Base-by-base conservation (phyloP, 1,140 invertebrate genomes). In the Coelopa frigida region DNA sequence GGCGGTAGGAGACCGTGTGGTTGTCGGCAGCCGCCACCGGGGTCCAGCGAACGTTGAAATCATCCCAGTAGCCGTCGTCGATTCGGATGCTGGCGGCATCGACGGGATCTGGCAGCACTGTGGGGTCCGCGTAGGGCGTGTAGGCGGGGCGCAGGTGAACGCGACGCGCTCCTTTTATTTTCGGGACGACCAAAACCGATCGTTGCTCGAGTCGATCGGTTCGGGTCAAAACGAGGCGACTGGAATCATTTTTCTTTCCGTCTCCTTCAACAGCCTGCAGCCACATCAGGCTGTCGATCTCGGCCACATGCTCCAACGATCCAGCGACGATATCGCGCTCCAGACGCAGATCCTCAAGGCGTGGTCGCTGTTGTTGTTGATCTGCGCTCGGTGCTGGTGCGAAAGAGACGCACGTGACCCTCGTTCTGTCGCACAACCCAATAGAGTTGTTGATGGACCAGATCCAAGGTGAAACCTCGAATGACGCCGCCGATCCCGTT, bases 1-100 rank as follows among this genome's bases (percentile, higher is more conserved):
- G n/a, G n/a, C n/a, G n/a, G n/a, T 94, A 96, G 54, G 83, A 87
- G 0, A 94, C 79, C 8, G 76, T 77, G 20, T 86, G 87, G 56
- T 87, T 84, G 53, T 88, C 92, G 3, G 85, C 80, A 46, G 82
- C 80, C 0, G 67, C 69, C 0, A 85, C 78, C 0, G 83, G 79
- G 10, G 78, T 67, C 89, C 89, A 94, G 1, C 76, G 78, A n/a
- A 94, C 78, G 29, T 82, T 85, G 54, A 92, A 92, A 18, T 77
- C 76, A 29, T 85, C 72, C 77, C 80, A 88, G 5, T 73, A 78
- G 0, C 87, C 89, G 5, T 73, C 61, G 7, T 60, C 59, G 2
- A 91, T 76, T 44, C 63, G 65, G 27, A 93, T 78, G 0, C 79
- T 80, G 2, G 73, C 70, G 4, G 72, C 51, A 7, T 78, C 61